Percentiles rank a stretch among this genome's conserved stretches.
phyloP scores from a whole-genome alignment of 2,113 vertebrate species.

The Hippolais icterina region DNA sequence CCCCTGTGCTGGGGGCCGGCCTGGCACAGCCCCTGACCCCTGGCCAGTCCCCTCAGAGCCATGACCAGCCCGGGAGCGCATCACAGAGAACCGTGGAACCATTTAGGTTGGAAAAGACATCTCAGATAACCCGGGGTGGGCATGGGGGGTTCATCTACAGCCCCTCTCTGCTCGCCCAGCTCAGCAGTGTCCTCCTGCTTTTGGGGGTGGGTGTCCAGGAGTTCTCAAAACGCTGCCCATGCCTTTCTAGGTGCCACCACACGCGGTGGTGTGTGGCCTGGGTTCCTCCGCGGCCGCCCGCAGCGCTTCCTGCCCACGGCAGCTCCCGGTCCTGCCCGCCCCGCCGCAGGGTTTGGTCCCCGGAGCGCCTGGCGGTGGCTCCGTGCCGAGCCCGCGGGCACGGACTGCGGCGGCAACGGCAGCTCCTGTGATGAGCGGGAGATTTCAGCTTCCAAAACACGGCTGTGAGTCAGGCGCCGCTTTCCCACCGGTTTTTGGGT shows the following conservation, averaged over 20 bases:
- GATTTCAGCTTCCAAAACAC: neutral
- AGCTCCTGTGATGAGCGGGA: slow-evolving; percentile 6
- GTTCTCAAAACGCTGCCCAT: neutral
- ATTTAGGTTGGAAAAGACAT: neutral
- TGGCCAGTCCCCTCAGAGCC: neutral
- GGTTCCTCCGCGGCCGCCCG: neutral
- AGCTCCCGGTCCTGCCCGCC: neutral
- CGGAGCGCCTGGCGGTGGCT: neutral
- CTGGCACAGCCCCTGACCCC: neutral
- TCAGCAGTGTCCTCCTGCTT: neutral
- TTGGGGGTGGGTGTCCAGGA: neutral
- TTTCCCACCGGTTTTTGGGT: slow-evolving; percentile 26
- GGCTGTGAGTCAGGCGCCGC: slow-evolving; percentile 31
- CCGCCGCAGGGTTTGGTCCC: neutral
- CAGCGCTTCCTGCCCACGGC: neutral
- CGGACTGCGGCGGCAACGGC: neutral
- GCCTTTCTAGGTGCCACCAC: neutral
- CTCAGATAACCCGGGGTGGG: rapidly evolving
- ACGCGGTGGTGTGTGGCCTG: neutral
- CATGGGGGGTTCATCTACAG: neutral
- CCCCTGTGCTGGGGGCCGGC: neutral
- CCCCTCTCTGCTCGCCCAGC: neutral
- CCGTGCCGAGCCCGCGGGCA: neutral
- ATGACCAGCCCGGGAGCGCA: neutral
- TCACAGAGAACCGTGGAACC: neutral